phyloP scores from a whole-genome alignment of 2,113 vertebrate genomes.

The Varanus salvator region DNA sequence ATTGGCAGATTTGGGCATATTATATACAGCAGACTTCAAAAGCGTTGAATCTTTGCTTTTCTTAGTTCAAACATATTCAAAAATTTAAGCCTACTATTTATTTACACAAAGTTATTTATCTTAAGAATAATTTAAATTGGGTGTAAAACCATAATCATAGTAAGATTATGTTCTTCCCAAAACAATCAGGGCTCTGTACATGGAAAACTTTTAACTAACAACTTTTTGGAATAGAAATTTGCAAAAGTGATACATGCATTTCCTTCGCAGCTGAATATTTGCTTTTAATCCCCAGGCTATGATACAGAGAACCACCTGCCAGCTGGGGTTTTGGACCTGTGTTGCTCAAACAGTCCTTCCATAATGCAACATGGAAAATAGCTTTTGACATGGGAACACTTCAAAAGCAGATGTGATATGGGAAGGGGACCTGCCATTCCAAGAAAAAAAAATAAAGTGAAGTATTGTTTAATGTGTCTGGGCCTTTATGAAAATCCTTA shows the following conservation, averaged over 20 bases:
- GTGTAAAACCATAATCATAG: background rate
- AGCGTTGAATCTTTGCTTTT: background rate
- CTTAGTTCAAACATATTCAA: background rate
- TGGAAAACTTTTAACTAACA: background rate
- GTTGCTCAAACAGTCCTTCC: background rate
- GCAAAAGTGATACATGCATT: background rate
- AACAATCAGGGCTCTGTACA: background rate
- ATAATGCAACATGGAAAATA: background rate
- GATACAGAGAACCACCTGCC: background rate
- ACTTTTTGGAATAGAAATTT: background rate
- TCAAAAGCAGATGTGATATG: background rate
- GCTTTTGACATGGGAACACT: background rate
- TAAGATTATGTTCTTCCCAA: background rate
- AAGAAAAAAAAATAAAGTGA: background rate
- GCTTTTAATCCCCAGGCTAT: background rate
- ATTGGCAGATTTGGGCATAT: background rate
- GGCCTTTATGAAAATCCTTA: background rate
- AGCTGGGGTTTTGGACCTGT: background rate
- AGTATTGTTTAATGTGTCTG: background rate
- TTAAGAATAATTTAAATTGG: constrained; percentile 7
- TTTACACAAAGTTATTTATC: background rate
- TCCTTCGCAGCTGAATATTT: background rate
- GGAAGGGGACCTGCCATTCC: background rate
- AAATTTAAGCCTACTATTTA: background rate
- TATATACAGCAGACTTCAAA: background rate